Conservation (phyloP, 2,888 invertebrate genomes). For the Mythimna albipuncta region DNA sequence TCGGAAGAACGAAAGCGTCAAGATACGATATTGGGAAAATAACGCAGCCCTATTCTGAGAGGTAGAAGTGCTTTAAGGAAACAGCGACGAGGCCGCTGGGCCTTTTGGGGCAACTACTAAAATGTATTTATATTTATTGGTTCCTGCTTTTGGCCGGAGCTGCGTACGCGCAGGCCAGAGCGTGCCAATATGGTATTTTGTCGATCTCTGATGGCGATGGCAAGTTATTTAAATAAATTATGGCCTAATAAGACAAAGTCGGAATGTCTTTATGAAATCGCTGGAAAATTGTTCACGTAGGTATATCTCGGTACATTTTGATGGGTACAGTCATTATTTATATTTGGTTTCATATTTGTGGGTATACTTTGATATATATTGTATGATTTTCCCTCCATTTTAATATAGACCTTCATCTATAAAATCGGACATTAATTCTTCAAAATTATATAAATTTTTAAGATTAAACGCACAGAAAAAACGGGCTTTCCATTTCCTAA, state of each 20-base stretch:
- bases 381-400: too few relatives aligned
- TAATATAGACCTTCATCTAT: too few relatives aligned
- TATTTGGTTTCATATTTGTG: constrained; percentile 8
- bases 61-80: constrained; percentile 78
- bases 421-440: too few relatives aligned
- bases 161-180: constrained; percentile 67
- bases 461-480: too few relatives aligned
- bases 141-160: constrained; percentile 77
- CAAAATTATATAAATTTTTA: too few relatives aligned
- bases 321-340: neutral
- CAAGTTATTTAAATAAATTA: constrained; percentile 65
- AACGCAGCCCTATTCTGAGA: constrained; percentile 56
- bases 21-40: constrained; percentile 51
- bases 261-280: constrained; percentile 49
- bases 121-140: constrained; percentile 84
- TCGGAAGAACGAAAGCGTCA: constrained; percentile 60
- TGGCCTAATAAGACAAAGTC: constrained; percentile 48
- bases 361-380: too few relatives aligned
- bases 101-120: constrained; percentile 79
- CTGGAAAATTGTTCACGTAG: constrained; percentile 44
- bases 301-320: constrained; percentile 10
- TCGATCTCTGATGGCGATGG: constrained; percentile 71
- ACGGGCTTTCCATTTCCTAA: too few relatives aligned
- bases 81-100: constrained; percentile 79
- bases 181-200: constrained; percentile 74